phyloP scores from a whole-genome alignment of 2,797 vertebrate species.

The Tangara arthus region DNA sequence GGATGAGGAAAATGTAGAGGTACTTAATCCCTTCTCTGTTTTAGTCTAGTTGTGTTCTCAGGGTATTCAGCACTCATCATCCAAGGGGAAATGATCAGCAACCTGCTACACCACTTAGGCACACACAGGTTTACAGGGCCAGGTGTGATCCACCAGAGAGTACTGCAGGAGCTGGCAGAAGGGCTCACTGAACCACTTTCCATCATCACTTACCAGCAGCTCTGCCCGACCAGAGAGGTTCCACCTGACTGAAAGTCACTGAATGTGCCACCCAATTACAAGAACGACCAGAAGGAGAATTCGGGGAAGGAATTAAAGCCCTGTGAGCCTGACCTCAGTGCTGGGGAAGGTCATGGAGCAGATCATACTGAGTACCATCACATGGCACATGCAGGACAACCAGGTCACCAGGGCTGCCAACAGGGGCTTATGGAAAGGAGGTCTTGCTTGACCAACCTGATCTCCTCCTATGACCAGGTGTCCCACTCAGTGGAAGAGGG shows the following conservation, averaged over 20 bases:
- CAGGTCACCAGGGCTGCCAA: background rate
- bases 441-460: background rate
- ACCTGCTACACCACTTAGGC: background rate
- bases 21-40: background rate
- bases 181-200: background rate
- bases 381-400: background rate
- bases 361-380: background rate
- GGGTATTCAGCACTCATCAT: background rate
- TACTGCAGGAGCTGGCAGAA: background rate
- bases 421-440: background rate
- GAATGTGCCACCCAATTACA: background rate
- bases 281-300: background rate
- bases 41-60: background rate
- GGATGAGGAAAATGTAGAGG: background rate
- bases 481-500: background rate
- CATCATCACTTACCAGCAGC: background rate
- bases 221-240: background rate
- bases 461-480: background rate
- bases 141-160: background rate
- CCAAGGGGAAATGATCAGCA: background rate
- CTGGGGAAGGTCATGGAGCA: background rate
- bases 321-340: background rate
- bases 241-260: background rate
- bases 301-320: background rate
- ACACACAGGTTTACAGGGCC: accelerated